Evolutionary conservation across 2,888 invertebrate species (phyloP), one percentile per base, ranked within the genome.

Genomic region (Capitulum mitella): DNA sequence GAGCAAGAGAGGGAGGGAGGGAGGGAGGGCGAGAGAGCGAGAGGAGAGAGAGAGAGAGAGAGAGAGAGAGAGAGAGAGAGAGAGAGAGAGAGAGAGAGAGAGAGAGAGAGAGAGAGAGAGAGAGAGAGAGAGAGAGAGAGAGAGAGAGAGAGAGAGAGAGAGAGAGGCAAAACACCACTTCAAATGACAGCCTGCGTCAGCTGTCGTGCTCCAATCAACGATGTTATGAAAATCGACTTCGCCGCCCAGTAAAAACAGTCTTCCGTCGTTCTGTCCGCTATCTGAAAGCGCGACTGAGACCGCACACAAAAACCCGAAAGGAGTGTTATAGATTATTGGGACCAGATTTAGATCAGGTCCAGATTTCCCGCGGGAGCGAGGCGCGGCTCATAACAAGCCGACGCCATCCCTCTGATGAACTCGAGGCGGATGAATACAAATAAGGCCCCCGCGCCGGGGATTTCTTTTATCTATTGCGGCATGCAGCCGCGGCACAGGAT

Each of bases 401-500:
- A 32, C 3, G 54, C 51, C n/a, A n/a, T n/a, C 26, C 22, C 54
- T 61, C 61, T 61, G 61, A 61, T 61, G 32, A n/a, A 61, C 61
- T 32, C 32, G 32, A 61, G n/a, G 32, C 32, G 61, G 32, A 61
- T 61, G 61, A 61, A 61, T 61, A 61, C 61, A n/a, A 61, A 61
- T 61, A 32, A 61, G 61, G 32, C 16, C 8, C 16, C 32, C 32
- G 6, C 61, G 61, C 61, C 58, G 29, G 32, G 61, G 61, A 32
- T 61, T 61, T 61, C n/a, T 10, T 32, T 32, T 61, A 61, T 54
- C 54, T 61, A 61, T 61, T n/a, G 61, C 61, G 14, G 61, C n/a
- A 8, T 29, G 29, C 58, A 2, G 58, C n/a, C 58, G 8, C 58
- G 51, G 14, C 51, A 51, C 10, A 58, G n/a, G n/a, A 29, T 16